Percentiles rank a stretch among this genome's conserved stretches.
phyloP scores from a whole-genome alignment of 2,888 invertebrate genomes.

The Mayetiola destructor region DNA sequence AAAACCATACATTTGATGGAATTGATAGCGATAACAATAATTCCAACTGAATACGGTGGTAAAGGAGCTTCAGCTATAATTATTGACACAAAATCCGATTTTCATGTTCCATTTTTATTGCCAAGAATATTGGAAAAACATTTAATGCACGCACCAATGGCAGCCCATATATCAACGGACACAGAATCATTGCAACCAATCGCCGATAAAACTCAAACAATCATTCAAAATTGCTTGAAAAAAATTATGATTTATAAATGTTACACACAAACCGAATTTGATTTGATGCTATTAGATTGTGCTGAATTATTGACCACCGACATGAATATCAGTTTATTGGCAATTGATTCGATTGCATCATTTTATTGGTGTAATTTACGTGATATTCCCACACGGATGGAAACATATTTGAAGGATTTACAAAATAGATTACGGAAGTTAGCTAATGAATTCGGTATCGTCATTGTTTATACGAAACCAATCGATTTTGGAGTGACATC shows the following conservation, averaged over 20 bases:
- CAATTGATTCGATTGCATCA: constrained; percentile 38
- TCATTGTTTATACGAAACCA: neutral
- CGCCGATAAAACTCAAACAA: neutral
- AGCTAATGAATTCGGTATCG: neutral
- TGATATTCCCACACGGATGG: neutral
- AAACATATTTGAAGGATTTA: neutral
- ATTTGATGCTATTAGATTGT: neutral
- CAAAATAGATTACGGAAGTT: neutral
- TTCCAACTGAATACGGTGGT: constrained; percentile 34
- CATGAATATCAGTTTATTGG: constrained; percentile 35
- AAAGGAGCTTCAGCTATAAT: constrained; percentile 16
- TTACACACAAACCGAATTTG: neutral
- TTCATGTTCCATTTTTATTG: neutral
- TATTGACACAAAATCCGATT: constrained; percentile 1
- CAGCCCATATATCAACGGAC: neutral
- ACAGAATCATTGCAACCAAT: neutral
- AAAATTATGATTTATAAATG: neutral
- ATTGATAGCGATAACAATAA: constrained; percentile 35
- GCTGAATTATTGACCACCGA: neutral
- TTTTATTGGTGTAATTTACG: constrained; percentile 6
- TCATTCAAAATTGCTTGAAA: neutral
- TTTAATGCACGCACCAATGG: neutral
- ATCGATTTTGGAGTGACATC: neutral
- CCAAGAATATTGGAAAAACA: neutral
- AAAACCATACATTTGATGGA: constrained; percentile 37